These are phyloP conservation scores for Tupiocoris notatus DNA, from an alignment of 2,888 invertebrate genomes.

Conservation along the genomic window DNA sequence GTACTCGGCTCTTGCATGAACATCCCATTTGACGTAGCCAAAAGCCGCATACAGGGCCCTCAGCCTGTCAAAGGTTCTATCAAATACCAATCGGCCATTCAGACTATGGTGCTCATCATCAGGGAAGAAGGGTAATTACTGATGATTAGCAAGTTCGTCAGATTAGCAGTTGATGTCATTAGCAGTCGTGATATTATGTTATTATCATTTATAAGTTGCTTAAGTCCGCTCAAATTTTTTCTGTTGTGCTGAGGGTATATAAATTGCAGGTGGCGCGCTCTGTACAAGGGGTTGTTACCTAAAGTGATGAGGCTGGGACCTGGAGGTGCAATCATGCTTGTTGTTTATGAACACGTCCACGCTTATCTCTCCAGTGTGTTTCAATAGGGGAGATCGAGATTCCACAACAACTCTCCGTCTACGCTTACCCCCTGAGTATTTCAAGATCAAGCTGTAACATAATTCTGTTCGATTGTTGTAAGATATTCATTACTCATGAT, in stretches of 20 bases:
- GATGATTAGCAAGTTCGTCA: too few species aligned
- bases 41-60: constrained; percentile 92
- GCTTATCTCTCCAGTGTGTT: constrained; percentile 61
- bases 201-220: too few species aligned
- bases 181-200: too few species aligned
- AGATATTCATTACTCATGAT: too few species aligned
- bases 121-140: constrained; percentile 89
- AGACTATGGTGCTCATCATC: constrained; percentile 71
- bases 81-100: constrained; percentile 76
- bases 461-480: too few species aligned
- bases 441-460: too few species aligned
- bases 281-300: constrained; percentile 89
- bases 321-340: constrained; percentile 91
- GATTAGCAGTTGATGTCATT: too few species aligned
- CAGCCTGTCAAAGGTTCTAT: constrained; percentile 70
- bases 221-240: too few species aligned
- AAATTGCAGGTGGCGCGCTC: constrained; percentile 71
- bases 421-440: too few species aligned
- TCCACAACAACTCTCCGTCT: too few species aligned
- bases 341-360: constrained; percentile 86
- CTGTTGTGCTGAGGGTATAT: too few species aligned
- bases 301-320: constrained; percentile 90
- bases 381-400: too few species aligned
- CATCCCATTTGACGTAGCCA: constrained; percentile 95
- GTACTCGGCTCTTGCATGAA: constrained; percentile 82